A percentile compares a stretch with the other conserved stretches of the same genome.
Evolutionary conservation across 2,888 invertebrate genomes (phyloP).

Genomic region (Pollenia labialis): DNA sequence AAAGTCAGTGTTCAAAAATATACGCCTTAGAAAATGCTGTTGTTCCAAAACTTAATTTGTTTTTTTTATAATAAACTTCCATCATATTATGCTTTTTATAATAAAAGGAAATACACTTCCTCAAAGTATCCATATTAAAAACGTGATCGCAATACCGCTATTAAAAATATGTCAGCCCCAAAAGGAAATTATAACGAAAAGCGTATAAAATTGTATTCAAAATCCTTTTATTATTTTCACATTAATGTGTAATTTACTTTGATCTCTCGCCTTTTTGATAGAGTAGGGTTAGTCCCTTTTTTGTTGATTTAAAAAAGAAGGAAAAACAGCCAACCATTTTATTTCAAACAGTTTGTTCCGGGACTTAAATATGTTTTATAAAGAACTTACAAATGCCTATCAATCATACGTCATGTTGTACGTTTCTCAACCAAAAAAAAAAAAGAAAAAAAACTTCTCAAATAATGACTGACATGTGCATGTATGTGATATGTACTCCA

Average conservation of each 20-base stretch:
- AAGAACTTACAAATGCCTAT: constrained; percentile 27
- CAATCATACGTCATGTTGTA: constrained; percentile 57
- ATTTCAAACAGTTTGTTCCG: constrained; percentile 32
- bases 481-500: constrained; percentile 5
- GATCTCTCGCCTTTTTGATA: not conserved
- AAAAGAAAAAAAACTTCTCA: constrained; percentile 1
- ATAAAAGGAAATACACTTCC: not conserved
- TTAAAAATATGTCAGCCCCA: not conserved
- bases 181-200: not conserved
- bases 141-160: not conserved
- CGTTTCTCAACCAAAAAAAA: constrained; percentile 9
- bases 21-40: too few relatives aligned
- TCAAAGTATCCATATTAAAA: not conserved
- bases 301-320: not conserved
- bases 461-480: constrained; percentile 13
- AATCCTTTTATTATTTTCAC: constrained; percentile 4
- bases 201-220: not conserved
- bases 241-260: not conserved
- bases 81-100: too few relatives aligned
- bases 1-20: too few relatives aligned
- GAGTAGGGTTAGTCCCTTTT: not conserved
- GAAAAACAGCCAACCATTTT: constrained; percentile 19
- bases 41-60: too few relatives aligned
- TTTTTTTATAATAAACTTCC: too few relatives aligned
- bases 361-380: constrained; percentile 10